These are phyloP conservation scores for Protonibea diacanthus DNA, from an alignment of 2,797 vertebrate species.

Conservation along the genomic window DNA sequence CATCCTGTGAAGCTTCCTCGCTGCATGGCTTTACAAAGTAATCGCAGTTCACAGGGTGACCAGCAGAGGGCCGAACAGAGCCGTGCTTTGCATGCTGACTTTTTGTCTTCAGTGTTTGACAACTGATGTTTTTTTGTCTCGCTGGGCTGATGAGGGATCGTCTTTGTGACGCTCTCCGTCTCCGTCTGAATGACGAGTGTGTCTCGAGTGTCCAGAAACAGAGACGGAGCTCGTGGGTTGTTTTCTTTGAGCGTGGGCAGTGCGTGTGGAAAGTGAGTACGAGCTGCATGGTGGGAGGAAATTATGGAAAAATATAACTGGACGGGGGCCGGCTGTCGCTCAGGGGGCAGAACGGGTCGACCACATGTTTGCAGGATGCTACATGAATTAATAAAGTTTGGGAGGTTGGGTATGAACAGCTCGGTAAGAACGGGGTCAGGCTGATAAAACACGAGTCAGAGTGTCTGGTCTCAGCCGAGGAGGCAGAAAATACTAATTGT, in stretches of 20 bases:
- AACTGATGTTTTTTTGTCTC: slow-evolving; percentile 23
- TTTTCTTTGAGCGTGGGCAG: background rate
- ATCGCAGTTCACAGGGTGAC: slow-evolving; percentile 47
- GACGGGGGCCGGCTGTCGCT: no score
- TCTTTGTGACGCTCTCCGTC: slow-evolving; percentile 35
- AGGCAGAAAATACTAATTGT: slow-evolving; percentile 14
- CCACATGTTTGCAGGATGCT: background rate
- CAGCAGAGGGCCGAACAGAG: slow-evolving; percentile 62
- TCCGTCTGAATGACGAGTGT: slow-evolving; percentile 19
- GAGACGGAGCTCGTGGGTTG: background rate
- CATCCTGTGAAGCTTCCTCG: background rate
- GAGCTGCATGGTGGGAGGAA: background rate
- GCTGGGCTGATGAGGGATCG: slow-evolving; percentile 9
- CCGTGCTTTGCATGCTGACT: background rate
- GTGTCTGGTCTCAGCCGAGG: slow-evolving; percentile 14
- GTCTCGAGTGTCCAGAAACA: background rate
- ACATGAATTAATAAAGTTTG: background rate
- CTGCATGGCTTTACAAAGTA: background rate
- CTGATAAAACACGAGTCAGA: slow-evolving; percentile 40
- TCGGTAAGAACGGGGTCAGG: slow-evolving; percentile 15
- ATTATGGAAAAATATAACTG: slow-evolving; percentile 6
- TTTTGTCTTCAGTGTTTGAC: background rate
- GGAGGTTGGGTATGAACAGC: slow-evolving; percentile 33
- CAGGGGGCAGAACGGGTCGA: background rate
- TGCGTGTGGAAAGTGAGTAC: background rate